Evolutionary conservation across 2,113 vertebrate species (phyloP).

Genomic region (Colius striatus): DNA sequence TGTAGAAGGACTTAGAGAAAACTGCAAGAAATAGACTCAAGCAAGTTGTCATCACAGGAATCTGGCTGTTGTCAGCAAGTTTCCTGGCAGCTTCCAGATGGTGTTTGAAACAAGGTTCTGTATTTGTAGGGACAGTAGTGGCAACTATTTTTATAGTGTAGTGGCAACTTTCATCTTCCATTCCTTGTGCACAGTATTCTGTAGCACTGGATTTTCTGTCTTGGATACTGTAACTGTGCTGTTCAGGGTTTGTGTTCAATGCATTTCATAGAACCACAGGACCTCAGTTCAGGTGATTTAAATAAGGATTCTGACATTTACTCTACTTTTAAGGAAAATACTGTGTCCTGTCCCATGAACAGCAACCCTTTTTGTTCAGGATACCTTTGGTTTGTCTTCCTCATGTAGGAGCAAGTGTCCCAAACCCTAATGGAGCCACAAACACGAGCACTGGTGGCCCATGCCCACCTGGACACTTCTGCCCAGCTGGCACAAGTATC

Average conservation of each 20-base stretch:
- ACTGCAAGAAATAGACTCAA: background rate
- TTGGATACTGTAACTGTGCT: too few species aligned
- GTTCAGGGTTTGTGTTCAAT: too few species aligned
- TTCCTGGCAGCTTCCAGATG: background rate
- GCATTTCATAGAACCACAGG: too few species aligned
- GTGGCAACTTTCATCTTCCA: too few species aligned
- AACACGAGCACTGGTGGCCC: constrained; percentile 82
- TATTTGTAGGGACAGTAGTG: background rate
- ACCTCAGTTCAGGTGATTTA: too few species aligned
- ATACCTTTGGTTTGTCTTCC: background rate
- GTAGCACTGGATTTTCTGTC: too few species aligned
- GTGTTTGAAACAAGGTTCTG: background rate
- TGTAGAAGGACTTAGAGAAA: background rate
- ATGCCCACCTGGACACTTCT: constrained; percentile 88
- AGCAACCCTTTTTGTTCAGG: background rate
- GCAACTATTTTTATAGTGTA: background rate
- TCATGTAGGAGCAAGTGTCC: constrained; percentile 57
- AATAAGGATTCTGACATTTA: too few species aligned
- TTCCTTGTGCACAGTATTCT: too few species aligned
- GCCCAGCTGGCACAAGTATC: constrained; percentile 82
- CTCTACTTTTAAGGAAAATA: too few species aligned
- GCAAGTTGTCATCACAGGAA: background rate
- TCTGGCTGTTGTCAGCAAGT: background rate
- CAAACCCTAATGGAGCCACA: constrained; percentile 77
- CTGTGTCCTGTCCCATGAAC: too few species aligned